phyloP scores from a whole-genome alignment of 1,140 invertebrate genomes.

The Anastrepha obliqua region DNA sequence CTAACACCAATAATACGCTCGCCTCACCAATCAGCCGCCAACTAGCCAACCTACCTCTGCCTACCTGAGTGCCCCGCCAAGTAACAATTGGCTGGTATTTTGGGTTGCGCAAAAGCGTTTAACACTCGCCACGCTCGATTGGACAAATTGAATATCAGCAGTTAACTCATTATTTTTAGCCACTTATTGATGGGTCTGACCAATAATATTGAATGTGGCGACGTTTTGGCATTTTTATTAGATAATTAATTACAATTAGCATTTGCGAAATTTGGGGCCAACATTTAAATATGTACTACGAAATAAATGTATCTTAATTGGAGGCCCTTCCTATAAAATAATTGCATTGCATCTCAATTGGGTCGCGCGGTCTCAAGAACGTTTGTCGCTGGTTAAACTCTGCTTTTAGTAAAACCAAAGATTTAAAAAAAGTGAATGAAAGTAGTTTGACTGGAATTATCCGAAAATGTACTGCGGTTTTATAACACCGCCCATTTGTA shows the following conservation, averaged over 20 bases:
- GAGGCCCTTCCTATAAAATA: too few species aligned
- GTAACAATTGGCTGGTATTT: conserved; percentile 15
- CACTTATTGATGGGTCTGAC: background rate
- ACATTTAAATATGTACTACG: too few species aligned
- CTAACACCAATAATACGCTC: background rate
- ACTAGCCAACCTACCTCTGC: background rate
- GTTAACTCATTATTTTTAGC: conserved; percentile 38
- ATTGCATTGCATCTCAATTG: too few species aligned
- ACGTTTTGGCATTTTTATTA: conserved; percentile 45
- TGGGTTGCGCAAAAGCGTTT: conserved; percentile 26
- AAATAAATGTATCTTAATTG: too few species aligned
- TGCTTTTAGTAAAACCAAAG: too few species aligned
- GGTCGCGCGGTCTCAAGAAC: too few species aligned
- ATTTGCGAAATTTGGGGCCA: background rate
- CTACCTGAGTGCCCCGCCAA: background rate
- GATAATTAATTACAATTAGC: conserved; percentile 51
- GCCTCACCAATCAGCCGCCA: background rate
- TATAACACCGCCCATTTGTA: too few species aligned
- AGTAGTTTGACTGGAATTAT: too few species aligned
- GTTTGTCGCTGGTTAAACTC: too few species aligned
- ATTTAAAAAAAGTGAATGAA: too few species aligned
- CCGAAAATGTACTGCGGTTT: too few species aligned
- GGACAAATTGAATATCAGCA: conserved; percentile 44
- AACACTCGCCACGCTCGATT: conserved; percentile 27
- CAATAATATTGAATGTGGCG: conserved; percentile 20